Base-by-base conservation (phyloP, 2,888 invertebrate species). In the Plagiodera versicolora region DNA sequence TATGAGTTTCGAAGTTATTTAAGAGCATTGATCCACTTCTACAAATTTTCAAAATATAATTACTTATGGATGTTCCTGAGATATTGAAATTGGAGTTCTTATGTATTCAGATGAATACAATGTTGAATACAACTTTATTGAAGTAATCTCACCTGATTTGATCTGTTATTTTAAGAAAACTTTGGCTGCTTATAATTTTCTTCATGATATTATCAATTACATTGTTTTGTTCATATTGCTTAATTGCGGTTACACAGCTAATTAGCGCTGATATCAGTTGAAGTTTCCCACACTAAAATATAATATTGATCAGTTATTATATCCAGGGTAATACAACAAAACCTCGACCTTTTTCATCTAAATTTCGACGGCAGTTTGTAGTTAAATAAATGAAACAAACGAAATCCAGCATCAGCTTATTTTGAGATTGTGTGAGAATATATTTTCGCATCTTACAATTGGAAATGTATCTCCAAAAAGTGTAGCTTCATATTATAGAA, bases 11-110 rank as follows among this genome's bases (percentile, higher is more conserved):
- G 52, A 76, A 77, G 48, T 78, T 75, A 51, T 81, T 81, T 63
- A 84, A 70, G 57, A 84, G 75, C 78, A 84, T 83, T 18, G 84
- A 84, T 6, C 79, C 77, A 11, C 72, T 75, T 55, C 82, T 83
- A 28, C 16, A 11, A 39, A 39, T 16, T 4, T 4, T 6, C 10
- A 39, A 14, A 16, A 16, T 14, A 8, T 24, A 24, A 24, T 24
- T 24, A 24, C 4, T 5, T 24, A 24, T 24, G 6, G 4, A 35
- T 53, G 18, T 11, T 35, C 11, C n/a, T 20, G 16, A 24, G 24
- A 24, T 5, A 24, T 24, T 24, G 24, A 24, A 24, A 6, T 3
- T 24, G 24, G 24, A 24, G 6, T 24, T 24, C 3, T 24, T 24
- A 24, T 5, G 2, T 35, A 20, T 28, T 45, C 10, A 18, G 47